These are phyloP conservation scores for Megathymus violae DNA, from an alignment of 1,140 invertebrate genomes.

Conservation along the genomic window DNA sequence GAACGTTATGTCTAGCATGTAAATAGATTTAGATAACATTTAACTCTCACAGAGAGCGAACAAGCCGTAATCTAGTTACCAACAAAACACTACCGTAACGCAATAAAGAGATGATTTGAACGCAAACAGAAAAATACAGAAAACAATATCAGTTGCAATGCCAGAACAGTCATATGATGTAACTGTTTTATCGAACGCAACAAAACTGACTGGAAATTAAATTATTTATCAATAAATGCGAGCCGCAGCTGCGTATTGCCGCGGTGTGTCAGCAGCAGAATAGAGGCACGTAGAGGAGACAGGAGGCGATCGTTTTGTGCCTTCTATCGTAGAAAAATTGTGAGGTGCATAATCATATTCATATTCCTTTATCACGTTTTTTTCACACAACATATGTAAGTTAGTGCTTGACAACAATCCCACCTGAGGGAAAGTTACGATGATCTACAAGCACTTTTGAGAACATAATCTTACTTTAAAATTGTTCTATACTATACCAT, in stretches of 20 bases:
- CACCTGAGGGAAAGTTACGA: too few species aligned
- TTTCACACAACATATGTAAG: too few species aligned
- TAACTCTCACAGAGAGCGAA: not conserved
- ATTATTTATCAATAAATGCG: slow-evolving; percentile 30
- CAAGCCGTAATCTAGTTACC: not conserved
- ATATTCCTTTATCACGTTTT: too few species aligned
- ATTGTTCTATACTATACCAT: too few species aligned
- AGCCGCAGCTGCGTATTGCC: slow-evolving; percentile 16
- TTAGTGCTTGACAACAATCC: too few species aligned
- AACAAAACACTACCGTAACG: slow-evolving; percentile 1
- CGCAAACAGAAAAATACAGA: slow-evolving; percentile 11
- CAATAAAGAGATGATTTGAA: not conserved
- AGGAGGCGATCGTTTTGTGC: not conserved
- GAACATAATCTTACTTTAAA: too few species aligned
- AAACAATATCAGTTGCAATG: slow-evolving; percentile 4
- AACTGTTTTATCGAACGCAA: slow-evolving; percentile 26
- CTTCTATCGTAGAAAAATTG: too few species aligned
- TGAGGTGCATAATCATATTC: too few species aligned
- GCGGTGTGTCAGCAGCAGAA: slow-evolving; percentile 2
- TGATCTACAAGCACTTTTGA: too few species aligned
- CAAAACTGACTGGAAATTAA: slow-evolving; percentile 26
- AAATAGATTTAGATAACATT: too few species aligned
- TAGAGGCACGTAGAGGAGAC: not conserved
- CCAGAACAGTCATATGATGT: slow-evolving; percentile 8
- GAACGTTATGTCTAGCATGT: too few species aligned